Evolutionary conservation across 2,888 invertebrate species (phyloP), one percentile per base, ranked within the genome.

Genomic region (Lysandra coridon): DNA sequence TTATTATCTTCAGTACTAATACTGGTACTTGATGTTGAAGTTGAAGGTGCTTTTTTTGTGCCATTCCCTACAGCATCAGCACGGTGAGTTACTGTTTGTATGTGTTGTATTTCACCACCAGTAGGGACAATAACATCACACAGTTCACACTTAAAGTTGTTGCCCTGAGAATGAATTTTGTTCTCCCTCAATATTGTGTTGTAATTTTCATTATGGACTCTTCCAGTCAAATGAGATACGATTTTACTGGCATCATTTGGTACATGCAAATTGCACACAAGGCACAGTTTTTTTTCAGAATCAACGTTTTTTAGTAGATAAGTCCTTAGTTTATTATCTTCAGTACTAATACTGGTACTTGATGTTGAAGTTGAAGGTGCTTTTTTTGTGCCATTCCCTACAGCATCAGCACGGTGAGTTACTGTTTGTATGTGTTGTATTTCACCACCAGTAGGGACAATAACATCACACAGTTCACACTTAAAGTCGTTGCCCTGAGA

Each of bases 81-180:
- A n/a, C 14, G 17, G 30, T 75, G 75, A 23, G 7, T 12, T 7
- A 33, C 33, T 53, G 57, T 33, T 1, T 14, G 10, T 76, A 57
- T 76, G 30, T 76, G 76, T 30, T 30, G 14, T 30, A 76, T 33
- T 76, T 76, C 76, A 2, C 30, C 30, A 14, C 76, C 76, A 53
- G 76, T 33, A 33, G 5, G 17, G 53, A 76, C 6, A 23, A 53
- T 30, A 10, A 75, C 30, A 49, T 53, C 12, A 53, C 76, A 76
- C 4, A 57, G 76, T 33, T 57, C 33, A 53, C 75, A 53, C 14
- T 30, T 30, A 14, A 75, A 75, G 7, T 76, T 7, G 17, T 53
- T 53, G 30, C 76, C 49, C 14, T 7, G 4, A 17, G 4, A 30
- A 33, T 6, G 17, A 57, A 76, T 33, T 53, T 76, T 14, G 53